Base-by-base conservation (phyloP, 1,140 invertebrate genomes). In the Leptoteleia sp. region DNA sequence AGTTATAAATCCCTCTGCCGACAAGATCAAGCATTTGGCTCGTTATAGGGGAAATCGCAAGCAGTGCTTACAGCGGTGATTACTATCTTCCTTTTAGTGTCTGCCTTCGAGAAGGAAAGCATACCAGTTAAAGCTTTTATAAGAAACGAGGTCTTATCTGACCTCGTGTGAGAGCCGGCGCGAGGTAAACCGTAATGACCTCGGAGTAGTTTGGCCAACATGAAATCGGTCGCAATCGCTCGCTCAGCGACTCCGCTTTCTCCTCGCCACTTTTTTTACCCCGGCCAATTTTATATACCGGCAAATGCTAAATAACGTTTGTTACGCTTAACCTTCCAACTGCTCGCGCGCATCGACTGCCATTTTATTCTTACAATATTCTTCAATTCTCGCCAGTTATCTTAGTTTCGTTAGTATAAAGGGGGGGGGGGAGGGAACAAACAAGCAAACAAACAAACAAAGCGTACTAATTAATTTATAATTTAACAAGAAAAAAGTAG, bases 11-110 rank as follows among this genome's bases (percentile, higher is more conserved):
- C 76, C 73, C 27, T 13, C 38, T 38, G n/a, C n/a, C 37, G 72
- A 73, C 55, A 48, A 68, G 37, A 77, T 77, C 79, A 71, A 67
- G 65, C 65, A 33, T 76, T 76, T 81, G 54, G 61, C 61, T 78
- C 68, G 70, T 71, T 83, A 71, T 52, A n/a, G 54, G 29, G 19
- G 47, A 27, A 64, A 31, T 65, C 31, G 43, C 61, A 62, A 72
- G 57, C 71, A 45, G 19, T 65, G 80, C 76, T 77, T 75, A 68
- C 70, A 50, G 76, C 62, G 62, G 19, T 72, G 71, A 83, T 83
- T 79, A 64, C 48, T 76, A 83, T 70, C 80, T 81, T 59, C 11
- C n/a, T n/a, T 62, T 79, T 81, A 76, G 65, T 54, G 47, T 76
- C 78, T 73, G 50, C 48, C 42, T 68, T 73, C 19, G 12, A 57